Percentiles rank a stretch among this genome's conserved stretches.
These are phyloP conservation scores for Macrotis lagotis DNA, from an alignment of 2,113 vertebrate genomes.

Conservation along the genomic window DNA sequence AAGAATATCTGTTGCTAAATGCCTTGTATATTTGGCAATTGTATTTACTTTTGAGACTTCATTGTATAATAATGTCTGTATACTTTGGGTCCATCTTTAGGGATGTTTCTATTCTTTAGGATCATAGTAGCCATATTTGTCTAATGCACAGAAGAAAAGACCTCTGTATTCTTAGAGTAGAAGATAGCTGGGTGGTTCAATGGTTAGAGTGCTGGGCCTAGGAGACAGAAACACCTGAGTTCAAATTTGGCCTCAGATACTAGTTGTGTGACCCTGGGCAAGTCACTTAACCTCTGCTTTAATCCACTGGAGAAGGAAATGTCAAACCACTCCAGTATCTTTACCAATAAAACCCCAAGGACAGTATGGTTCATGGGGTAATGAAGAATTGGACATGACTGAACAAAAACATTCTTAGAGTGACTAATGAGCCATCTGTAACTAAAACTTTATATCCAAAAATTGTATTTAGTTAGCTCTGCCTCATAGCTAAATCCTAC, in stretches of 20 bases:
- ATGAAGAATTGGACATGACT: not conserved
- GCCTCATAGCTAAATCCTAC: not conserved
- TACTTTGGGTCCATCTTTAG: not conserved
- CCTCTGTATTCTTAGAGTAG: not conserved
- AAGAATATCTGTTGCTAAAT: not conserved
- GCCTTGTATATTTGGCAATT: not conserved
- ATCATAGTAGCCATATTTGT: not conserved
- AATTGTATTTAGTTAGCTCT: not conserved
- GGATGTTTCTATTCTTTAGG: not conserved
- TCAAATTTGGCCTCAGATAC: not conserved
- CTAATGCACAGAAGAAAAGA: not conserved
- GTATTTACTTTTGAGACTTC: conserved; percentile 23
- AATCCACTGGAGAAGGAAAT: not conserved
- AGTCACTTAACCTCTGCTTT: not conserved
- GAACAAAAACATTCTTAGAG: not conserved
- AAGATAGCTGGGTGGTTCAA: not conserved
- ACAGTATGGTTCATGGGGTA: not conserved
- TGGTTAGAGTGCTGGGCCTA: not conserved
- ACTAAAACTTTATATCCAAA: not conserved
- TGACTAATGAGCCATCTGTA: not conserved
- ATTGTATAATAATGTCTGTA: conserved; percentile 29
- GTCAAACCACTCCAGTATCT: not conserved
- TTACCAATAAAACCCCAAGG: not conserved
- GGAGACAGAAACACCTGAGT: not conserved
- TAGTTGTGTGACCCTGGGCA: not conserved